A percentile compares a stretch with the other conserved stretches of the same genome.
Conservation (phyloP, 2,113 vertebrate species). For the Malurus melanocephalus region DNA sequence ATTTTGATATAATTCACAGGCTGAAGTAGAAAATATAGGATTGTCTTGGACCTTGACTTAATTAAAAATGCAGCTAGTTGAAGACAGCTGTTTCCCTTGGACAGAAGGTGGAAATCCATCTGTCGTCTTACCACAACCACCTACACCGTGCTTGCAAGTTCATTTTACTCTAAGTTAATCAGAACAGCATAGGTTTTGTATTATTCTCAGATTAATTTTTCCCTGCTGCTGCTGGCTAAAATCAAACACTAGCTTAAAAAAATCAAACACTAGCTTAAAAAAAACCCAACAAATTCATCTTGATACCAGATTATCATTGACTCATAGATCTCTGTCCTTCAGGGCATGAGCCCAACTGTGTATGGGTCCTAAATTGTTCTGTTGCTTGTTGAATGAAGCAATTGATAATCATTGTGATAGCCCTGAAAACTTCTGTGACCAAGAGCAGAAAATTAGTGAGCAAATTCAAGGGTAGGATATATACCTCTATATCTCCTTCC, state of each 20-base stretch:
- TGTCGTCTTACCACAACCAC: not conserved
- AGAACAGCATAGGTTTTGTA: not conserved
- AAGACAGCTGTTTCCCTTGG: not conserved
- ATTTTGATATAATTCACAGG: not conserved
- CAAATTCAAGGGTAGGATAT: not conserved
- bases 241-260: not conserved
- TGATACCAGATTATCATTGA: not conserved
- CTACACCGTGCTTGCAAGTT: not conserved
- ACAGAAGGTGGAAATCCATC: not conserved
- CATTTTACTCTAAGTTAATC: not conserved
- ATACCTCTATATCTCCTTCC: not conserved
- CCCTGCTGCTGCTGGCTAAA: not conserved
- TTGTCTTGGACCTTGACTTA: not conserved
- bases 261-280: not conserved
- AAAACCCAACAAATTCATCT: not conserved
- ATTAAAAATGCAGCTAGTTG: not conserved
- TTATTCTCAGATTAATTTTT: not conserved
- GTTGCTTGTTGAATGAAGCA: not conserved
- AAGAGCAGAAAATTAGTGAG: not conserved
- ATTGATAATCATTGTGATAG: not conserved
- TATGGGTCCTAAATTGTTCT: not conserved
- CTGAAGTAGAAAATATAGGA: not conserved
- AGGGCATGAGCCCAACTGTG: not conserved
- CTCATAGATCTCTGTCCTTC: not conserved
- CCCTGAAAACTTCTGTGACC: not conserved